A percentile compares a stretch with the other conserved stretches of the same genome.
These are phyloP conservation scores for Drosophila setosimentum DNA, from an alignment of 2,888 invertebrate genomes.

Conservation along the genomic window DNA sequence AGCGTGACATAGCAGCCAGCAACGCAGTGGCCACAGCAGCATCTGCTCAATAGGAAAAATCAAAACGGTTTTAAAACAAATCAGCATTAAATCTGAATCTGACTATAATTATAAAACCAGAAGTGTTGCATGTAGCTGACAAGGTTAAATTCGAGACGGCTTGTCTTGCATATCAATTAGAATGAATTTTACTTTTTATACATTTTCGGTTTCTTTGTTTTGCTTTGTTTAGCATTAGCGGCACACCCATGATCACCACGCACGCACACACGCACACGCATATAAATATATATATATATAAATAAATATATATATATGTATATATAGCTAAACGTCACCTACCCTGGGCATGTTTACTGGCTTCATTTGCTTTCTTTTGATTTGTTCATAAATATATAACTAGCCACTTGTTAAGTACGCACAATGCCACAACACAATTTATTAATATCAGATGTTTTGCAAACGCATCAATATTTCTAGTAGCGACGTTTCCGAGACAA, in stretches of 20 bases:
- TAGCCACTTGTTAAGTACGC: slow-evolving; percentile 10
- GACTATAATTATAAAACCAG: slow-evolving; percentile 3
- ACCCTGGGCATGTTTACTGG: slow-evolving; percentile 70
- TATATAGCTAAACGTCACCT: slow-evolving; percentile 42
- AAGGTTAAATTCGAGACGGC: slow-evolving; percentile 16
- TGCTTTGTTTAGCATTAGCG: slow-evolving; percentile 49
- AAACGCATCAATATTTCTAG: slow-evolving; percentile 35
- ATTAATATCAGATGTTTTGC: slow-evolving; percentile 20
- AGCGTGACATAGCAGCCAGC: slow-evolving; percentile 46
- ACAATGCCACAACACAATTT: slow-evolving; percentile 18
- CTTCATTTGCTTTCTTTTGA: slow-evolving; percentile 33
- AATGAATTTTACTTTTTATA: slow-evolving; percentile 11
- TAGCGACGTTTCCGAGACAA: slow-evolving; percentile 56
- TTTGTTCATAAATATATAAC: slow-evolving; percentile 22
- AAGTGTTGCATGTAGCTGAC: slow-evolving; percentile 9
- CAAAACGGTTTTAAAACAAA: slow-evolving; percentile 30
- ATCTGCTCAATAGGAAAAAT: slow-evolving; percentile 18
- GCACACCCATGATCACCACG: slow-evolving; percentile 41
- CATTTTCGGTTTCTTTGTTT: slow-evolving; percentile 24
- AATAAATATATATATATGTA: slow-evolving; percentile 9
- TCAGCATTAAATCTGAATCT: not conserved
- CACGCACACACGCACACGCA: slow-evolving; percentile 17
- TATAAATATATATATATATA: slow-evolving; percentile 9
- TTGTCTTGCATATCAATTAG: slow-evolving; percentile 35
- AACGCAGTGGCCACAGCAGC: slow-evolving; percentile 4